A percentile compares a stretch with the other conserved stretches of the same genome.
Evolutionary conservation across 2,113 vertebrate genomes (phyloP).

Genomic region (Thomomys bottae): DNA sequence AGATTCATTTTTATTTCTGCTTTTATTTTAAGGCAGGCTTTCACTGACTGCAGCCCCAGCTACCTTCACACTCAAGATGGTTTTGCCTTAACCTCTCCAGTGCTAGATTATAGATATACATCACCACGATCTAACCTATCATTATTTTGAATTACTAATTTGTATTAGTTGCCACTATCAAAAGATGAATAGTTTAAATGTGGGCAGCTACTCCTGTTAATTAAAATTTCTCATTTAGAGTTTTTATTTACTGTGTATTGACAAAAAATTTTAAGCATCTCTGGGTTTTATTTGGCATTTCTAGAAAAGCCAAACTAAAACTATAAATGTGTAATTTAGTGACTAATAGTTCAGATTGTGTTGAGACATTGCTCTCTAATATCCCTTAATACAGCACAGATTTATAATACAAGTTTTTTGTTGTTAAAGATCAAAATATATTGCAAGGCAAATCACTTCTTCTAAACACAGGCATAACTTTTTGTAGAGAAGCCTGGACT

Average conservation of each 20-base stretch:
- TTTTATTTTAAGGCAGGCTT: neutral
- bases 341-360: slow-evolving; percentile 66
- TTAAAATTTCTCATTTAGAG: slow-evolving; percentile 47
- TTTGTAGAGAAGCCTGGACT: slow-evolving; percentile 47
- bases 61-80: neutral
- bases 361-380: slow-evolving; percentile 30
- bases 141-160: slow-evolving; percentile 27
- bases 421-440: slow-evolving; percentile 31
- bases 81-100: neutral
- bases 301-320: slow-evolving; percentile 75
- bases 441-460: slow-evolving; percentile 14
- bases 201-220: slow-evolving; percentile 56
- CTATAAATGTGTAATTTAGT: slow-evolving; percentile 48
- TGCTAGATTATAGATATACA: neutral
- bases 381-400: slow-evolving; percentile 1
- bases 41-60: neutral
- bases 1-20: neutral
- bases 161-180: neutral
- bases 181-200: slow-evolving; percentile 45
- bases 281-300: slow-evolving; percentile 49
- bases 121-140: neutral
- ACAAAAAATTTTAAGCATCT: neutral
- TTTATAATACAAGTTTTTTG: slow-evolving; percentile 3
- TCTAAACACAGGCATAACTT: slow-evolving; percentile 49
- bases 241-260: neutral